Percentiles rank a stretch among this genome's conserved stretches.
Evolutionary conservation across 2,113 vertebrate species (phyloP).

Genomic region (Pipra filicauda): DNA sequence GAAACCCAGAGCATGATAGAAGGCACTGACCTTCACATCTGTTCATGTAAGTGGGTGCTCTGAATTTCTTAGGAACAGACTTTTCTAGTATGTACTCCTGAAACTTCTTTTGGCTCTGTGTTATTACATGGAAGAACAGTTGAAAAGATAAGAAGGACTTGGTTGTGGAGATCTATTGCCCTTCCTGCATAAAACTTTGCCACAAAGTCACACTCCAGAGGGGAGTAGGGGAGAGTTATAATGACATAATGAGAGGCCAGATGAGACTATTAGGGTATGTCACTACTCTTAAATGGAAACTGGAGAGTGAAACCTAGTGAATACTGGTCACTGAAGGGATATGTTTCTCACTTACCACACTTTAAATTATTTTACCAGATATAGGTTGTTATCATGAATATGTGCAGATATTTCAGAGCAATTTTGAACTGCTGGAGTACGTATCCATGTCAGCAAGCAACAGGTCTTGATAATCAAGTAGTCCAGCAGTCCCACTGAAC

Average conservation of each 20-base stretch:
- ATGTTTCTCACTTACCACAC: neutral
- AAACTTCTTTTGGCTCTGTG: neutral
- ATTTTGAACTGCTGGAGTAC: neutral
- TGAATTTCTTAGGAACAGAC: neutral
- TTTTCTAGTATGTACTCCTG: neutral
- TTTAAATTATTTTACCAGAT: neutral
- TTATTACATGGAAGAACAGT: neutral
- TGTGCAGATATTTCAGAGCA: neutral
- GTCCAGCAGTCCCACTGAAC: neutral
- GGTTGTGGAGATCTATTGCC: neutral
- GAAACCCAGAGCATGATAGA: accelerated
- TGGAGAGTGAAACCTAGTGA: neutral
- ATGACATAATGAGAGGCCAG: neutral
- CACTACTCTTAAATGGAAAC: neutral
- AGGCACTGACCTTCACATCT: neutral
- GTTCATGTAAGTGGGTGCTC: neutral
- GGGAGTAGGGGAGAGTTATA: neutral
- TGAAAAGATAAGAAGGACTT: neutral
- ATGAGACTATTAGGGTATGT: neutral
- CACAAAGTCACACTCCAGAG: neutral
- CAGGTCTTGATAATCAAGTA: neutral
- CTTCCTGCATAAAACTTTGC: neutral
- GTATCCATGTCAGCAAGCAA: neutral
- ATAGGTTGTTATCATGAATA: neutral
- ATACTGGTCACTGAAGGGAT: neutral